Conservation (phyloP, 2,797 vertebrate species). For the Emys orbicularis region DNA sequence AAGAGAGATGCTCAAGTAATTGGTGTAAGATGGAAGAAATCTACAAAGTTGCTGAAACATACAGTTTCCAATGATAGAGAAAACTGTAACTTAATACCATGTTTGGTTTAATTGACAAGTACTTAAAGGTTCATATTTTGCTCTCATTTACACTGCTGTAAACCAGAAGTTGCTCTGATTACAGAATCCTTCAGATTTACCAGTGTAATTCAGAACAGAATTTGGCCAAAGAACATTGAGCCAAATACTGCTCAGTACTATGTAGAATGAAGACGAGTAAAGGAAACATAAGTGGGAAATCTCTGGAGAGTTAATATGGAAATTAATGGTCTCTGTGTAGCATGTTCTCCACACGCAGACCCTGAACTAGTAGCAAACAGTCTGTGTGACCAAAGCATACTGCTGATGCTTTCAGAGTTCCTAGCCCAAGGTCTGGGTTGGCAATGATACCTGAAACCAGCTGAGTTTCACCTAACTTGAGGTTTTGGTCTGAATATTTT, state of each 20-base stretch:
- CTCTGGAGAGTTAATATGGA: background rate
- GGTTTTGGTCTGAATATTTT: background rate
- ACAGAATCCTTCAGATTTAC: background rate
- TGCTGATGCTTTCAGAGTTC: background rate
- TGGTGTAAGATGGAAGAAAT: background rate
- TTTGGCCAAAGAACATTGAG: background rate
- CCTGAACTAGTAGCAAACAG: background rate
- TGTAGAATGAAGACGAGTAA: background rate
- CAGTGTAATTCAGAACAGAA: background rate
- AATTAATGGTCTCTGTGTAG: background rate
- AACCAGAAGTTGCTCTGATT: background rate
- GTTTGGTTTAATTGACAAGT: background rate
- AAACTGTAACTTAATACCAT: background rate
- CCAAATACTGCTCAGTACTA: fast-evolving
- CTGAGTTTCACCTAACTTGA: background rate
- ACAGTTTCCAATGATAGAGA: background rate
- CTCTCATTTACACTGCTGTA: background rate
- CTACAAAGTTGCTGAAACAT: background rate
- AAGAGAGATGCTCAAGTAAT: conserved; percentile 4
- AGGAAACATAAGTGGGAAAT: background rate
- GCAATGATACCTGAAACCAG: background rate
- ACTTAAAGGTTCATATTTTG: background rate
- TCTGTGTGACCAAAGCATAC: fast-evolving
- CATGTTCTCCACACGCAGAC: background rate
- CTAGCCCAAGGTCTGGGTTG: background rate